Conservation (phyloP, 1,140 invertebrate genomes). For the Drosophila guanche region DNA sequence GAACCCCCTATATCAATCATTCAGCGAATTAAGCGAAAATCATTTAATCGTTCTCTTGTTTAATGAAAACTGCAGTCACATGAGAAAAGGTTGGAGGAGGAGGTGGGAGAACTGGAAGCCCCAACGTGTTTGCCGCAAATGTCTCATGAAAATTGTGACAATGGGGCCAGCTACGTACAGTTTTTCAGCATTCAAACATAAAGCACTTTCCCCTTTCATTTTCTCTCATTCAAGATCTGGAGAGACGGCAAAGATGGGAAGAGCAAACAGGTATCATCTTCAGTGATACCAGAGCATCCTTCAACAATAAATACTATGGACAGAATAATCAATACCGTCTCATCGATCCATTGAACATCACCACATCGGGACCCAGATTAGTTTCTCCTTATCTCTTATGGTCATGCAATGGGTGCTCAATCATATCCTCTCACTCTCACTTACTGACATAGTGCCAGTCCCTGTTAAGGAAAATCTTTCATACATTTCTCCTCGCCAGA, state of each 20-base stretch:
- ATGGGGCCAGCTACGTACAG: conserved; percentile 28
- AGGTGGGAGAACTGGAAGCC: neutral
- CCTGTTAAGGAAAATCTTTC: conserved; percentile 49
- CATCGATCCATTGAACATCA: neutral
- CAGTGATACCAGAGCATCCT: neutral
- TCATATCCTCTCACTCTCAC: neutral
- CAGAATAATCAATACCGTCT: too few relatives aligned
- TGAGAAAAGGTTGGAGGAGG: neutral
- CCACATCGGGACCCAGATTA: neutral
- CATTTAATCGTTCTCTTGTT: conserved; percentile 54
- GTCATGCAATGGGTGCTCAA: conserved; percentile 42
- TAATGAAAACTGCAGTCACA: neutral
- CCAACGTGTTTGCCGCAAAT: neutral
- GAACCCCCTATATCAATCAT: conserved; percentile 48
- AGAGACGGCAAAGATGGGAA: neutral
- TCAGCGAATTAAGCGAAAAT: conserved; percentile 36
- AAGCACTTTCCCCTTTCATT: conserved; percentile 41
- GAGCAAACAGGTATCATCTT: neutral
- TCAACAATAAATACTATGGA: too few relatives aligned
- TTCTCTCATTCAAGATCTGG: conserved; percentile 40
- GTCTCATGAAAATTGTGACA: conserved; percentile 35
- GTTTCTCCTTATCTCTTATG: conserved; percentile 32
- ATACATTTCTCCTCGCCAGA: conserved; percentile 57
- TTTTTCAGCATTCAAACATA: conserved; percentile 2
- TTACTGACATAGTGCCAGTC: conserved; percentile 3